phyloP scores from a whole-genome alignment of 2,888 invertebrate genomes.

The Microplitis deprimator region DNA sequence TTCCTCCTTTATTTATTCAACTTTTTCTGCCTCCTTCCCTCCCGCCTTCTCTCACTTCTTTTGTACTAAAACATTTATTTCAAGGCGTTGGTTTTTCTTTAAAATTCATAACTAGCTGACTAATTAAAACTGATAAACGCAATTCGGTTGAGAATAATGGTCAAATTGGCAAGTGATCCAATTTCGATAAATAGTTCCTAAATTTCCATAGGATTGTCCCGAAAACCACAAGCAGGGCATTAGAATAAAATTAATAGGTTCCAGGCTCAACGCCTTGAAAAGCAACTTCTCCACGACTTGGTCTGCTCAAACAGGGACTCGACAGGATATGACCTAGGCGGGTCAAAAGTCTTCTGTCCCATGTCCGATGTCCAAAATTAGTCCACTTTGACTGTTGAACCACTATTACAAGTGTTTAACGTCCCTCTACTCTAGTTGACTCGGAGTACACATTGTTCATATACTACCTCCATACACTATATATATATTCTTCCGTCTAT shows the following conservation, averaged over 20 bases:
- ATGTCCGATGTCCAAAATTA: conserved; percentile 62
- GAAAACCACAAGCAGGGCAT: too few relatives aligned
- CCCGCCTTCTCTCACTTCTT: neutral
- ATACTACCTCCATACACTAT: neutral
- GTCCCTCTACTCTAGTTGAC: conserved; percentile 51
- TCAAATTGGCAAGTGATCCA: too few relatives aligned
- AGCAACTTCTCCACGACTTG: too few relatives aligned
- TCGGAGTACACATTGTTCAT: neutral
- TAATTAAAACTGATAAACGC: too few relatives aligned
- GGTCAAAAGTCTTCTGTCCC: conserved; percentile 12
- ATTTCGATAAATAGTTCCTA: too few relatives aligned
- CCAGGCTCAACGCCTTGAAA: too few relatives aligned
- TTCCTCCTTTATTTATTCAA: neutral
- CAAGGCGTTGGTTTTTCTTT: too few relatives aligned
- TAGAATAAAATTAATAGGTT: too few relatives aligned
- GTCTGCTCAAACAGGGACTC: conserved; percentile 37
- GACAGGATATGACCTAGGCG: conserved; percentile 70
- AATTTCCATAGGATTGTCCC: too few relatives aligned
- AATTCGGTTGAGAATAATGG: too few relatives aligned
- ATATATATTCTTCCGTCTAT: neutral
- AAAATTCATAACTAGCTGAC: too few relatives aligned
- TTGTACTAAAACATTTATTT: neutral
- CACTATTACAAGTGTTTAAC: conserved; percentile 64
- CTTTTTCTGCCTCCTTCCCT: neutral
- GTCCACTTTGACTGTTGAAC: conserved; percentile 71